Percentiles rank a stretch among this genome's conserved stretches.
Conservation (phyloP, 2,797 vertebrate genomes). For the Myotis daubentonii region DNA sequence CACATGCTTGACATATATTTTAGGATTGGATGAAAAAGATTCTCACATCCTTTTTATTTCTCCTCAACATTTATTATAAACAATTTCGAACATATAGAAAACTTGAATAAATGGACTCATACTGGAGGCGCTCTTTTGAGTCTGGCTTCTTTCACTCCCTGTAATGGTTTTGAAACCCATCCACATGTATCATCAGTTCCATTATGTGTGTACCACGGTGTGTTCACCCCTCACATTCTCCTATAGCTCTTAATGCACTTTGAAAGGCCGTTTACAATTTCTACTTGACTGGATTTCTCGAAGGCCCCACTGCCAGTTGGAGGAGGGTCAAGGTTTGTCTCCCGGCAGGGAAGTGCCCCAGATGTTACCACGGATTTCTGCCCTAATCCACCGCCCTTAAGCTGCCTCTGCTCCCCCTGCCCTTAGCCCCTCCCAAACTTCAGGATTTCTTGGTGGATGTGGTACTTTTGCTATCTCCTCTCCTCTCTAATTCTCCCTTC, state of each 20-base stretch:
- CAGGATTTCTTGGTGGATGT: not conserved
- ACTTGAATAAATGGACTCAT: not conserved
- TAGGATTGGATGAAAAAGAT: too few species aligned
- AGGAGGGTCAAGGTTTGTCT: not conserved
- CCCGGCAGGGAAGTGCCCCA: not conserved
- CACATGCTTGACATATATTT: too few species aligned
- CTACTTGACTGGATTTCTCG: not conserved
- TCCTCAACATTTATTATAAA: too few species aligned
- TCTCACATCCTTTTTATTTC: too few species aligned
- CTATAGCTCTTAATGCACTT: not conserved
- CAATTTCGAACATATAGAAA: too few species aligned
- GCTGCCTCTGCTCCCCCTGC: not conserved
- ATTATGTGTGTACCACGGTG: not conserved
- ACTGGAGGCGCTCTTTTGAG: not conserved
- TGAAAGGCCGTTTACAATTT: not conserved
- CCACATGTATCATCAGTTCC: not conserved
- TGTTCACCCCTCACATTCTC: not conserved
- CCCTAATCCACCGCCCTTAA: too few species aligned
- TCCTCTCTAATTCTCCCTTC: not conserved
- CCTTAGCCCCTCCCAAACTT: not conserved
- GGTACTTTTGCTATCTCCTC: fast-evolving
- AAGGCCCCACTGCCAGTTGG: not conserved
- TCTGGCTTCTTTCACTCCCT: not conserved
- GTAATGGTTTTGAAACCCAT: not conserved
- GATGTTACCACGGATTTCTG: not conserved